Conservation (phyloP, 2,797 vertebrate species). For the Leuciscus waleckii region DNA sequence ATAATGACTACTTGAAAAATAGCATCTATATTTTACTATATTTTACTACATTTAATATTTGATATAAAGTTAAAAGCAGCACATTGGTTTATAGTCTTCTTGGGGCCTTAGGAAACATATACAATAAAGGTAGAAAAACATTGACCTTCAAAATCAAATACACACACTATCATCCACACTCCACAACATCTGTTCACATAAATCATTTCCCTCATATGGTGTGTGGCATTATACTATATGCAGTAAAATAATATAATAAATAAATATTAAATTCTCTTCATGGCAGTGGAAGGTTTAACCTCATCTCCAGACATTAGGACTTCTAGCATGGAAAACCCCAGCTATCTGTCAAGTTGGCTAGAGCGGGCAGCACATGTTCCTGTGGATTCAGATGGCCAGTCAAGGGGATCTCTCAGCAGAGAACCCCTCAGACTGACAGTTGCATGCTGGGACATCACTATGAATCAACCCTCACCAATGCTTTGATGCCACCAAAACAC, state of each 20-base stretch:
- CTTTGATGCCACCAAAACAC: slow-evolving; percentile 60
- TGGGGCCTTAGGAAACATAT: background rate
- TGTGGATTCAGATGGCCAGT: slow-evolving; percentile 67
- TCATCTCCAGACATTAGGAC: slow-evolving; percentile 44
- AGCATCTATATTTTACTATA: background rate
- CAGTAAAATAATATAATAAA: slow-evolving; percentile 23
- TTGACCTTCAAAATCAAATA: slow-evolving; percentile 12
- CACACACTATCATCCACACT: background rate
- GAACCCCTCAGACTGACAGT: slow-evolving; percentile 63
- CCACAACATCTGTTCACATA: slow-evolving; percentile 20
- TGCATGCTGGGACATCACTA: slow-evolving; percentile 64
- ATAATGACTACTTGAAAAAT: background rate
- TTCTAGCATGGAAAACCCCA: slow-evolving; percentile 56
- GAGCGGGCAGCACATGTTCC: slow-evolving; percentile 64
- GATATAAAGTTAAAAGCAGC: background rate
- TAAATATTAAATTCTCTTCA: background rate
- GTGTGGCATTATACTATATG: slow-evolving; percentile 10
- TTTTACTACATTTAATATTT: too few relatives aligned
- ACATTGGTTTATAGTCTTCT: background rate
- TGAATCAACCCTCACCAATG: slow-evolving; percentile 56
- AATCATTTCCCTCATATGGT: slow-evolving; percentile 20
- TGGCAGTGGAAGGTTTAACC: slow-evolving; percentile 9
- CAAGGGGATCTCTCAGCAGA: slow-evolving; percentile 66
- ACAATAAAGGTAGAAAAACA: slow-evolving; percentile 5
- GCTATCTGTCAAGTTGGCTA: slow-evolving; percentile 63